Percentiles rank a stretch among this genome's conserved stretches.
phyloP scores from a whole-genome alignment of 2,888 invertebrate species.

The Phymatocera aterrima region DNA sequence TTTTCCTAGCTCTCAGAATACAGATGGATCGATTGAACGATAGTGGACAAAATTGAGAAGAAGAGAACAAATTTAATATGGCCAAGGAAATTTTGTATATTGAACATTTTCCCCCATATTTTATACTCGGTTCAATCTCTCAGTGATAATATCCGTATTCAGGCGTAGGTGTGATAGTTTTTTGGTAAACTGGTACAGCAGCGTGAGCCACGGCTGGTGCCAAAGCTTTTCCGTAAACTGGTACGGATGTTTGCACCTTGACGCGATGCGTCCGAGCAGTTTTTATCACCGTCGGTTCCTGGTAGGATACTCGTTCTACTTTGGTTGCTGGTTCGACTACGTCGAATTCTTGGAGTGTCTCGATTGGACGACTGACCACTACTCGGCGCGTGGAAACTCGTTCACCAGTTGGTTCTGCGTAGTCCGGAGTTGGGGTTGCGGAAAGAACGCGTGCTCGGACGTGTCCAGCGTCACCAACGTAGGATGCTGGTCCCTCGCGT shows the following conservation, averaged over 20 bases:
- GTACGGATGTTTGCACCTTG: conserved; percentile 73
- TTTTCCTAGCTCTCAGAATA: not conserved
- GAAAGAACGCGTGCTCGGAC: conserved; percentile 78
- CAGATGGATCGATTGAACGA: not conserved
- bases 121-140: not conserved
- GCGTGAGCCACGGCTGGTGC: conserved; percentile 66
- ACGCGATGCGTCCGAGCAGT: conserved; percentile 74
- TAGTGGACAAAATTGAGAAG: too few relatives aligned
- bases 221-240: conserved; percentile 71
- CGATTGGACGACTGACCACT: conserved; percentile 79
- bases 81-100: not conserved
- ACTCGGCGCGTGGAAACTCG: conserved; percentile 79
- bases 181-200: conserved; percentile 67
- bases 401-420: conserved; percentile 76
- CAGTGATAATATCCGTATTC: conserved; percentile 57
- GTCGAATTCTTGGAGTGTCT: conserved; percentile 79
- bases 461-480: conserved; percentile 74
- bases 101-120: not conserved
- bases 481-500: conserved; percentile 66
- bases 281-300: conserved; percentile 77
- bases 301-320: conserved; percentile 77
- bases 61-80: not conserved
- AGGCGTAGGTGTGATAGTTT: conserved; percentile 64
- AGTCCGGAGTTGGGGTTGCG: conserved; percentile 77
- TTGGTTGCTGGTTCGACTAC: conserved; percentile 79